Base-by-base conservation (phyloP, 1,140 invertebrate species). In the Aphaenogaster ashmeadi region DNA sequence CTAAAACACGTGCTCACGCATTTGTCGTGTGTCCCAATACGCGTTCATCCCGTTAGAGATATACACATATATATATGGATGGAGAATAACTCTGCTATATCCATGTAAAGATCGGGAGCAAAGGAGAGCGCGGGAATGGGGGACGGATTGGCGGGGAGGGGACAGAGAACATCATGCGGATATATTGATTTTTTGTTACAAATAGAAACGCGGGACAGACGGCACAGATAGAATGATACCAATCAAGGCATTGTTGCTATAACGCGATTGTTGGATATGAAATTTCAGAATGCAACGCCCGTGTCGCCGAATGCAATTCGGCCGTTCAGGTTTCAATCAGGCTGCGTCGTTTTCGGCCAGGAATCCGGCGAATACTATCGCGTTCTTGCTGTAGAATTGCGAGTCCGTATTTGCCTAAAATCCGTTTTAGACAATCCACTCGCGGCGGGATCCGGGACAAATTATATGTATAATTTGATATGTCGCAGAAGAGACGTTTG, bases 161-260 rank as follows among this genome's bases (percentile, higher is more conserved):
- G 44, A 74, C 36, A 52, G 66, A 87, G 58, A 27, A 58, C 44
- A 74, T 60, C 44, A 64, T 54, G 75, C 60, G 54, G 58, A 69
- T 80, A 88, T 80, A 69, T 66, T 64, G 50, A 71, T 84, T 67
- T 58, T 60, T 62, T 58, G 38, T 47, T 80, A 71, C 81, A 89
- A 90, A 89, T 89, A 77, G 88, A 87, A 89, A 81, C 88, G 41
- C 54, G 54, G 75, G 58, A 56, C 72, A 75, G 86, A 54, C 71
- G 64, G 80, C 66, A n/a, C 78, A 81, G 78, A 87, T 87, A 90
- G 88, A 90, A 90, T 89, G 88, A 89, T 89, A 90, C 85, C 89
- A 89, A 89, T 90, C 88, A 89, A 50, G 64, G 62, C 83, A 87
- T 90, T 90, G 84, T 90, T 75, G 84, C 78, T 74, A 77, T 83